Base-by-base conservation (phyloP, 2,797 vertebrate genomes). In the Sciurus carolinensis region DNA sequence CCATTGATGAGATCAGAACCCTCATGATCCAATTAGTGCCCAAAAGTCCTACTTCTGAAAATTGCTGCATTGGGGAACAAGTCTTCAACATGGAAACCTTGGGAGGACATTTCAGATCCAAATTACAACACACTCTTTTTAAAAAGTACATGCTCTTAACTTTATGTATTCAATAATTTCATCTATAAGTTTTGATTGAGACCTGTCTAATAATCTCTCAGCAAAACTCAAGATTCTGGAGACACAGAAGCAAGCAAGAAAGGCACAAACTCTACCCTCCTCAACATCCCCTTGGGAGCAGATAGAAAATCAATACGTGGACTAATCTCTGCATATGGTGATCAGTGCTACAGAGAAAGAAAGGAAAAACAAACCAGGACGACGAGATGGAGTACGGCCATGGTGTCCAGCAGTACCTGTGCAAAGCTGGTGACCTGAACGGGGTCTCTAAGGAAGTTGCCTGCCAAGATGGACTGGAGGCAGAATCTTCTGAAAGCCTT, bases 281-380 rank as follows among this genome's bases (percentile, higher is more conserved):
- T 54, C 20, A 52, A 42, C 33, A 57, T 85, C 72, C 71, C 44
- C 26, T 67, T 28, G n/a, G 14, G 71, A 91, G 13, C 47, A 76
- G 39, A 86, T 59, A 26, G 69, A 67, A 95, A 97, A 67, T 95
- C 50, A 82, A 67, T 50, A 5, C 22, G 4, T 14, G 69, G 91
- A 64, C 66, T 47, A 75, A 84, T n/a, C 24, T 24, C 2, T 71
- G 36, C 47, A 87, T 81, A 90, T 42, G 36, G 72, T 69, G 42
- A 3, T 39, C 71, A 87, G 15, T 13, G 24, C 20, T 57, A n/a
- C 12, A 30, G 36, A 62, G 24, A 73, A 77, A 59, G 24, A 10
- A 36, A 14, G 13, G 14, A 42, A 44, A 20, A 67, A 39, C 5
- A 75, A 33, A 26, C 13, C 64, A 54, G 20, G 36, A 57, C 14